Evolutionary conservation across 1,140 invertebrate species (phyloP), one percentile per base, ranked within the genome.

Genomic region (Anagrus nilaparvatae): DNA sequence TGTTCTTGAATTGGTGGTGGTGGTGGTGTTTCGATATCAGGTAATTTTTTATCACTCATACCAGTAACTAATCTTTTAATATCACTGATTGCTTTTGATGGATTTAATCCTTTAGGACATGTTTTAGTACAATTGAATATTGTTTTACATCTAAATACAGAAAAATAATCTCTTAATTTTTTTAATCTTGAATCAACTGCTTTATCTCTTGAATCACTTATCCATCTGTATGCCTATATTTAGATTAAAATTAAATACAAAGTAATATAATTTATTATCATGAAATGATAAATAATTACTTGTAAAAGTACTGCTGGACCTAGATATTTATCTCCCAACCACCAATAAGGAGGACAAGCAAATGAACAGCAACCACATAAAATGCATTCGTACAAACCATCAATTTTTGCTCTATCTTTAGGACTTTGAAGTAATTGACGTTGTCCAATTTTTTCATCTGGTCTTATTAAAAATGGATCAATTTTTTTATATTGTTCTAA

Each of bases 1-100:
- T n/a, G n/a, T n/a, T n/a, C n/a, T n/a, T n/a, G n/a, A n/a, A n/a
- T n/a, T n/a, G n/a, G n/a, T n/a, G n/a, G n/a, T 5, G 27, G 25
- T 8, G 10, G 1, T 14, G 42, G 34, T 37, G 19, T 38, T 24
- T 44, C 28, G 14, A 40, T 55, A 43, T 82, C 81, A 0, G 88
- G 84, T 33, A 69, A 63, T 23, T 82, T 77, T 59, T 94, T 94
- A 49, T 79, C 79, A 0, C 76, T 73, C 41, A 92, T 67, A 40
- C 91, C 92, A 4, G 84, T 79, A 29, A 97, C 65, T 43, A 97
- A 61, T 49, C 90, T 89, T 71, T 97, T 98, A 52, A 98, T 85
- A 65, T 97, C 86, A 13, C 90, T 91, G 63, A 98, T 94, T 10
- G 94, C 93, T 60, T 76, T 77, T 6, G 91, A 94, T 29, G 95